Evolutionary conservation across 2,797 vertebrate species (phyloP), one percentile per base, ranked within the genome.

Genomic region (Alfaro cultratus): DNA sequence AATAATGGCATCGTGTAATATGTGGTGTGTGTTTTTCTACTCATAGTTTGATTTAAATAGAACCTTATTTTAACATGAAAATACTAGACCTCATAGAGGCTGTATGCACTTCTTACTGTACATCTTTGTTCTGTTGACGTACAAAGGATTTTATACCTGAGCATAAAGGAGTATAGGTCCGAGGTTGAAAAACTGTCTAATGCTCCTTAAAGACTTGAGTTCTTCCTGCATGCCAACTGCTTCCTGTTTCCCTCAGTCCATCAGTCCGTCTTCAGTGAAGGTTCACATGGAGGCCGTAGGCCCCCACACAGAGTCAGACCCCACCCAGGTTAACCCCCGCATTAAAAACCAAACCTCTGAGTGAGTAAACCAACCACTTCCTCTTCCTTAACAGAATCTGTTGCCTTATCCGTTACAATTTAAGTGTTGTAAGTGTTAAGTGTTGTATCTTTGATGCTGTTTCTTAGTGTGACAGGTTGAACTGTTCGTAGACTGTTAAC

Each of bases 241-340:
- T 76, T 87, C 79, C 84, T 89, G 34, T 88, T 36, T 87, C 39
- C 36, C 87, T 80, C 90, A 92, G 92, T 88, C 86, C 85, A 45
- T 74, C 83, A 91, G 76, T 79, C 81, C 81, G 72, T 84, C 86
- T 72, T 78, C 91, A 45, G 91, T 92, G 83, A 93, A 88, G 87
- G 92, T 95, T 53, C 84, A 90, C 71, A 91, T 93, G 93, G 92
- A 94, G 83, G 76, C 73, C 45, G 7, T 93, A 86, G 83, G 80
- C 67, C 84, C 84, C 26, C 79, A 73, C 34, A 47, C 85, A 68
- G 73, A 77, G 73, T 75, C 86, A 16, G 51, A 70, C 84, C 82
- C 84, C 68, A 53, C 46, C 83, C 84, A 36, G 11, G 71, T 78
- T 74, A 77, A 74, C 75, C 86, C 88, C 62, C 74, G 89, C 68